Conservation (phyloP, 2,888 invertebrate species). For the Cecidostiba fungosa region DNA sequence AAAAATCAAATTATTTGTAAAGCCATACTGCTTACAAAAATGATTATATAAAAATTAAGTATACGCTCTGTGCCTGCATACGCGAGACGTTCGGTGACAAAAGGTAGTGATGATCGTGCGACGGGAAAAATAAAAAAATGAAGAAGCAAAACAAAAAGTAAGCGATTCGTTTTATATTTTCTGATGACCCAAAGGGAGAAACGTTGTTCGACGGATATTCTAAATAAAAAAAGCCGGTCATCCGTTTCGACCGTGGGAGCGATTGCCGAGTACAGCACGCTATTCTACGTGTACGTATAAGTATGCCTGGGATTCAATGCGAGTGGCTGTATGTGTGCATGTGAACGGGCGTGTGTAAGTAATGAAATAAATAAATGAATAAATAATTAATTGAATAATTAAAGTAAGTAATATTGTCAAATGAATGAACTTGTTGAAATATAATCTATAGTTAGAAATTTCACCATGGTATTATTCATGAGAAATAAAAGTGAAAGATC, state of each 20-base stretch:
- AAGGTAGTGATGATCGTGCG: slow-evolving; percentile 40
- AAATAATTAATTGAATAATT: slow-evolving; percentile 58
- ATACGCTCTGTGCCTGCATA: slow-evolving; percentile 59
- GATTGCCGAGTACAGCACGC: slow-evolving; percentile 54
- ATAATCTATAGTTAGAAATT: slow-evolving; percentile 64
- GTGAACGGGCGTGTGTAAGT: slow-evolving; percentile 39
- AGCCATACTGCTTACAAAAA: slow-evolving; percentile 30
- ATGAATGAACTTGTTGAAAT: slow-evolving; percentile 64
- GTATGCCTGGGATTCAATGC: slow-evolving; percentile 49
- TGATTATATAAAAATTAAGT: slow-evolving; percentile 21
- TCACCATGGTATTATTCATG: slow-evolving; percentile 61
- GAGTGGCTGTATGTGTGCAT: slow-evolving; percentile 48
- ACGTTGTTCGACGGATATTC: slow-evolving; percentile 53
- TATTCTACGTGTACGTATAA: slow-evolving; percentile 56
- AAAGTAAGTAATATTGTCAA: slow-evolving; percentile 63
- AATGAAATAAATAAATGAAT: slow-evolving; percentile 58
- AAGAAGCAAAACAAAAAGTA: slow-evolving; percentile 20
- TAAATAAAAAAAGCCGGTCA: slow-evolving; percentile 60
- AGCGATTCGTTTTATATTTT: slow-evolving; percentile 59
- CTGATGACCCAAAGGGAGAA: slow-evolving; percentile 43
- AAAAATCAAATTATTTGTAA: not conserved
- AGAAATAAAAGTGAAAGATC: slow-evolving; percentile 49
- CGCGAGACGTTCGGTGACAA: slow-evolving; percentile 26
- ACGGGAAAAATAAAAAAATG: slow-evolving; percentile 46
- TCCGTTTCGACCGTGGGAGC: slow-evolving; percentile 59